Percentiles rank a stretch among this genome's conserved stretches.
These are phyloP conservation scores for Argyrosomus regius DNA, from an alignment of 2,797 vertebrate genomes.

Conservation along the genomic window DNA sequence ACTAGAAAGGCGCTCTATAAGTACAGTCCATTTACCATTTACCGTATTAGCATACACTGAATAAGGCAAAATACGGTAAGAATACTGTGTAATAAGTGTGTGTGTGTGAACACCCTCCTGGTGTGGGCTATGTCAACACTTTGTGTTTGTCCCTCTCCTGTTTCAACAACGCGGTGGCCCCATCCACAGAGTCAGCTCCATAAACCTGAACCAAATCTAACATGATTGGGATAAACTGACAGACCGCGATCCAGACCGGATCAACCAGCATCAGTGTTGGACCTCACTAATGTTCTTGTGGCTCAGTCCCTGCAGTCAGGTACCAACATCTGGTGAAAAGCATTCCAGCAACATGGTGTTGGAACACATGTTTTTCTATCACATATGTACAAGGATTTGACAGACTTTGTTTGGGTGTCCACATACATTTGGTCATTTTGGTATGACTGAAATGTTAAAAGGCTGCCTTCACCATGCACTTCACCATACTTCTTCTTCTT, in stretches of 20 bases:
- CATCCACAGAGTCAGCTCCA: too few species aligned
- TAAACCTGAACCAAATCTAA: not conserved
- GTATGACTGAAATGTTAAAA: not conserved
- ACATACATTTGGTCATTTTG: not conserved
- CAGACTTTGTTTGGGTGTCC: not conserved
- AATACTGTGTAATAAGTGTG: too few species aligned
- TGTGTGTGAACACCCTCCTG: too few species aligned
- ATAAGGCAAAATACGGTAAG: too few species aligned
- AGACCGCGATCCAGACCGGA: not conserved
- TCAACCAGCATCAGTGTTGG: not conserved
- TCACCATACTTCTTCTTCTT: not conserved
- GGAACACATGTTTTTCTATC: not conserved
- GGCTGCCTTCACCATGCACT: not conserved
- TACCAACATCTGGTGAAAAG: not conserved
- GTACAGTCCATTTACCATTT: too few species aligned
- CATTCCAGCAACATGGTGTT: not conserved
- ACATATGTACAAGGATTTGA: not conserved
- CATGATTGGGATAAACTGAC: not conserved
- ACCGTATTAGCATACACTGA: too few species aligned
- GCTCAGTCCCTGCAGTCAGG: not conserved
- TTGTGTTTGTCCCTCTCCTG: too few species aligned
- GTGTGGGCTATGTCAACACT: too few species aligned
- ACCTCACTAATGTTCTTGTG: not conserved
- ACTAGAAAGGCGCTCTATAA: too few species aligned
- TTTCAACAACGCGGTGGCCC: too few species aligned